Evolutionary conservation across 92 coral and sea anemone genomes (phyloP), one percentile per base, ranked within the genome.

Genomic region (Parazoanthus darwini): DNA sequence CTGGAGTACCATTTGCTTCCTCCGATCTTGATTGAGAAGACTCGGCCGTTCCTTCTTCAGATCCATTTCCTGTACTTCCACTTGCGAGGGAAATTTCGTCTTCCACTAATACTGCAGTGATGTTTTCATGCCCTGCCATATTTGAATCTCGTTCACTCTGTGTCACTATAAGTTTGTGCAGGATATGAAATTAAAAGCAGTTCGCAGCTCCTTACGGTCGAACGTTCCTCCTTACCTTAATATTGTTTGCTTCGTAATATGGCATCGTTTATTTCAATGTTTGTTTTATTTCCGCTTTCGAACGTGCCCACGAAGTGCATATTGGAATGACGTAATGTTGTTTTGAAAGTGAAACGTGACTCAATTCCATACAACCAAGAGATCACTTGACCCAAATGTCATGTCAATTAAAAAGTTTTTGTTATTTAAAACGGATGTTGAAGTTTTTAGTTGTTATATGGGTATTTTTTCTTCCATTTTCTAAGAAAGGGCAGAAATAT

Each of bases 341-440:
- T 74, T 74, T 74, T 36, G 78, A 74, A 74, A 74, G 44, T 74
- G 78, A 35, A 36, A 13, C 78, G 78, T 74, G 78, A 35, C 78
- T 74, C 20, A 6, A 29, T 0, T 29, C 77, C 77, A 72, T 42
- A 42, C 38, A 72, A 13, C 51, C 11, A 54, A 18, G 59, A 48
- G 18, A 54, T 13, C 59, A 11, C 59, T 54, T 54, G 59, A 54
- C 59, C 59, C 15, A 37, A 16, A 72, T 72, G 11, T 72, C 3
- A 29, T 1, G 14, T 4, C 15, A n/a, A 74, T 15, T 13, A 20
- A 35, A 26, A 0, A 36, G 5, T 15, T 54, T 15, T 54, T 11
- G 16, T 54, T 54, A 13, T 54, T 54, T 54, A 7, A 10, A 48
- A 8, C 51, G 9, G 51, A 48, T 48, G 51, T 48, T 29, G 33